Base-by-base conservation (phyloP, 2,888 invertebrate species). In the Scrobipalpa atriplicella region DNA sequence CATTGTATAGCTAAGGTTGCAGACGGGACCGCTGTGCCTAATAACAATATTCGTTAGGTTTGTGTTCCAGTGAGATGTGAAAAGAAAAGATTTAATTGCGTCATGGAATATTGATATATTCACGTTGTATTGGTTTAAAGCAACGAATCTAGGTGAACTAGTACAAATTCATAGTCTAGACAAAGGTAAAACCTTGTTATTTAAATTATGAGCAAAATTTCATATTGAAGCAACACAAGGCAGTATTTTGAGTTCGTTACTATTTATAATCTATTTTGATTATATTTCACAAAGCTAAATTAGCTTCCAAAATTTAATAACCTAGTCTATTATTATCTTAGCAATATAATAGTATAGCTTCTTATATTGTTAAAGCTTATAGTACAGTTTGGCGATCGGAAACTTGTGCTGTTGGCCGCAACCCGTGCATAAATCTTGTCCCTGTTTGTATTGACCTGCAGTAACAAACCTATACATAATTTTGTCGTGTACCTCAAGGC, bases 391-490 rank as follows among this genome's bases (percentile, higher is more conserved):
- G 51, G 56, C 68, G 66, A 69, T 69, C 29, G 66, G 65, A 61
- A 67, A 69, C 66, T 65, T 66, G 69, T 18, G 16, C 52, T 56
- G 19, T 38, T n/a, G 19, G 62, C 67, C 69, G 62, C 69, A 69
- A 60, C 64, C 38, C 64, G 62, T 52, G 66, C 68, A 68, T 69
- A 69, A 68, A 69, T 69, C 68, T 68, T 62, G 67, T 66, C 65
- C 11, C 52, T 67, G 68, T 69, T 65, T 69, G 64, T 66, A 66
- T 66, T 69, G 67, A 60, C 39, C 21, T 61, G 66, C 68, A 68
- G 60, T 65, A 67, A 64, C 64, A 13, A 64, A 64, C 54, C 60
- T 61, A 29, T 29, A 5, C 5, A 29, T 3, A 29, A 29, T 29
- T 29, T 3, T 5, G 29, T 29, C 2, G 29, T 29, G 29, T 29